Conservation (phyloP, 2,797 vertebrate genomes). For the Diplodus sargus region DNA sequence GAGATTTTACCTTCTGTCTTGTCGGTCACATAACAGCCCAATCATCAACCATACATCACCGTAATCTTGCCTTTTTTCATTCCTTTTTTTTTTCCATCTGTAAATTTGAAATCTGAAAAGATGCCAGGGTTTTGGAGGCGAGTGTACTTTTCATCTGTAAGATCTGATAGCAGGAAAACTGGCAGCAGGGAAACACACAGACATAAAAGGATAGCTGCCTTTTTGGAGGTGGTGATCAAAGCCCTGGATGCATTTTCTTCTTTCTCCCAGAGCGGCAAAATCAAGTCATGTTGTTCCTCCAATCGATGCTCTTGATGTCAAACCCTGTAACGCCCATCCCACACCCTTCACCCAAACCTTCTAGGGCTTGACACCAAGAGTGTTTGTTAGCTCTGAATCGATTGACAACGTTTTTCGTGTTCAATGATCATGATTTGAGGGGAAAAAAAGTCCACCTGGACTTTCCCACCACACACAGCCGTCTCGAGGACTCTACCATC, state of each 20-base stretch:
- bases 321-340: too few species aligned
- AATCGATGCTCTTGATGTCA: too few species aligned
- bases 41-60: not conserved
- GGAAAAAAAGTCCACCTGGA: too few species aligned
- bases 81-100: slow-evolving; percentile 52
- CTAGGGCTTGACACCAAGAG: too few species aligned
- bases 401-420: too few species aligned
- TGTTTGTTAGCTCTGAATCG: too few species aligned
- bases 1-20: slow-evolving; percentile 27
- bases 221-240: slow-evolving; percentile 10
- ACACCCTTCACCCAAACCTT: too few species aligned
- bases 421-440: too few species aligned
- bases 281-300: too few species aligned
- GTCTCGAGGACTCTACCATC: slow-evolving; percentile 21
- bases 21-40: slow-evolving; percentile 21
- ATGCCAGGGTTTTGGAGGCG: slow-evolving; percentile 38
- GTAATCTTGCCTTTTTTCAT: slow-evolving; percentile 48
- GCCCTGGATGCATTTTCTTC: not conserved
- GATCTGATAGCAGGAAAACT: slow-evolving; percentile 29
- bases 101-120: slow-evolving; percentile 39
- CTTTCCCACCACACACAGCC: slow-evolving; percentile 2
- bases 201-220: not conserved
- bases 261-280: too few species aligned
- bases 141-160: slow-evolving; percentile 40
- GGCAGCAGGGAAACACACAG: slow-evolving; percentile 10